These are phyloP conservation scores for Eristalinus aeneus DNA, from an alignment of 2,888 invertebrate genomes.

Conservation along the genomic window DNA sequence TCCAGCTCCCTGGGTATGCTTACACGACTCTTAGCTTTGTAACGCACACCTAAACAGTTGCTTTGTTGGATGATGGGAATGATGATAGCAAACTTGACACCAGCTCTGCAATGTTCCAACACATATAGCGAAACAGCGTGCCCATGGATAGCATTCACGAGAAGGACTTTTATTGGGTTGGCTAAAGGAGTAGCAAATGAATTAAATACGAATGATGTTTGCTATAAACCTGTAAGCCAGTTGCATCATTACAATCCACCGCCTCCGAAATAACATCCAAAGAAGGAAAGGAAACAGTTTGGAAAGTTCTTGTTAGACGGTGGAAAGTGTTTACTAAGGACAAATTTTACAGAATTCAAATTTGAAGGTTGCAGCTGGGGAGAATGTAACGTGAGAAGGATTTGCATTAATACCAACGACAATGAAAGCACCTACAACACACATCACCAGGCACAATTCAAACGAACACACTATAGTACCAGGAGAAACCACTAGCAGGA, in stretches of 20 bases:
- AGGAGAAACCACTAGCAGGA: conserved; percentile 4
- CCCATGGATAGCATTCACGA: not conserved
- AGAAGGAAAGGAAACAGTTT: not conserved
- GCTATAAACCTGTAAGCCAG: not conserved
- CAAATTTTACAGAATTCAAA: conserved; percentile 11
- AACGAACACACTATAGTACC: not conserved
- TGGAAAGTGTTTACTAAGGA: conserved; percentile 19
- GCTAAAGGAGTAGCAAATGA: conserved; percentile 6
- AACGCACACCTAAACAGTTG: conserved; percentile 7
- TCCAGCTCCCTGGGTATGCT: not conserved
- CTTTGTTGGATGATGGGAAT: not conserved
- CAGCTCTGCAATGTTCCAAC: not conserved
- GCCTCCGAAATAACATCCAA: conserved; percentile 1
- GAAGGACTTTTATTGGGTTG: not conserved
- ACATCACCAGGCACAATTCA: conserved; percentile 4
- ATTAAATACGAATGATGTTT: conserved; percentile 9
- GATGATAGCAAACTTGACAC: conserved; percentile 1
- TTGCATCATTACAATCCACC: conserved; percentile 6
- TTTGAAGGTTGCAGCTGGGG: conserved; percentile 1
- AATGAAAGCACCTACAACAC: not conserved
- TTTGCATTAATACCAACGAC: conserved; percentile 15
- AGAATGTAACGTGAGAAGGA: conserved; percentile 26
- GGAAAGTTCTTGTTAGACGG: conserved; percentile 6
- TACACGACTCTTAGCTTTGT: conserved; percentile 11
- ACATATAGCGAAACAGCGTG: not conserved